Evolutionary conservation across 2,888 invertebrate species (phyloP), one percentile per base, ranked within the genome.

Genomic region (Julus scanicus): DNA sequence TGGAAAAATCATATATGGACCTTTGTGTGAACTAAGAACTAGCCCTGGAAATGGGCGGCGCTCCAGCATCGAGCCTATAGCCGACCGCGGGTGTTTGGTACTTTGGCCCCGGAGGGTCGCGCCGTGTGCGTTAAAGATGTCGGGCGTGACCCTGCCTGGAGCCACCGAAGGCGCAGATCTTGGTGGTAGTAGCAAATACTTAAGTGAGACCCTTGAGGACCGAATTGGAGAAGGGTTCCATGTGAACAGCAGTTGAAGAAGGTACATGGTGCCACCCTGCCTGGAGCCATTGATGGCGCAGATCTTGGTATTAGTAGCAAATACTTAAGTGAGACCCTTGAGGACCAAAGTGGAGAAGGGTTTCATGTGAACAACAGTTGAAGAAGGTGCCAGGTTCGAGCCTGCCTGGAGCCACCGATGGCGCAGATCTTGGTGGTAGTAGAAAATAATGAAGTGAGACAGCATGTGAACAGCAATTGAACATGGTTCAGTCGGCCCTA

Each of bases 361-460:
- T 29, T 29, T 1, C 29, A 29, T 29, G 92, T 94, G 94, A 91
- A 94, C 94, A 93, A 93, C 48, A 85, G n/a, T n/a, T n/a, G n/a
- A n/a, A n/a, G n/a, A 83, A 84, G 83, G 48, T 53, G 63, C 29
- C 37, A 86, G 86, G 88, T 37, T 53, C 53, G 37, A 92, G 93
- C 92, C 92, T 92, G 92, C 92, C 92, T 93, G 92, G 92, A 93
- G 92, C 92, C 90, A 91, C 92, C 92, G 89, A 90, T 90, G 91
- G 93, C 92, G 92, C 93, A 93, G 93, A 95, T 94, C 94, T 94
- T 86, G 88, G 94, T 95, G 94, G 94, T 94, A 94, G 94, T 94
- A 94, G 94, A 94, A 94, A 95, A 94, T 94, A 95, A 94, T 94
- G 94, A 93, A 94, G 94, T 93, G 94, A 94, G 94, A 94, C 91